Evolutionary conservation across 2,113 vertebrate genomes (phyloP), one percentile per base, ranked within the genome.

Genomic region (Mobula birostris): DNA sequence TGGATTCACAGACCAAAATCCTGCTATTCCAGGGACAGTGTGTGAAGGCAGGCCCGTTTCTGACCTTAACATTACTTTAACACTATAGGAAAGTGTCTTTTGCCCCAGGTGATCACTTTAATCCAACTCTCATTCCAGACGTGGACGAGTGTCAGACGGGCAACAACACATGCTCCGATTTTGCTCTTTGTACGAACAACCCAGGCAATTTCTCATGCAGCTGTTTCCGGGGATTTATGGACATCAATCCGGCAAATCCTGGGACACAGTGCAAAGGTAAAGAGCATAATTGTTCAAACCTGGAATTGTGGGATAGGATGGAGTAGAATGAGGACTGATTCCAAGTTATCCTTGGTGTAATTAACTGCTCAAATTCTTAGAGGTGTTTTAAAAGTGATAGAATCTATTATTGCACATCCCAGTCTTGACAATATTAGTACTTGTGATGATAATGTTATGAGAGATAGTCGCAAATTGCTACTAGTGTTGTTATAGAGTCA

Each of bases 1-100:
- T 40, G 95, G 95, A 78, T 96, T 94, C 94, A 94, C 7, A 8
- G 95, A 96, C 3, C 17, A 12, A 1, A 96, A 95, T 66, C 95
- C 95, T 1, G 19, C 0, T 7, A 93, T 94, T 93, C 95, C 95
- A 72, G 96, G 96, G 4, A 95, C 80, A 95, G 40, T 63, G n/a
- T 96, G 96, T 94, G 91, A 21, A 74, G 91, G 63, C 92, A 94
- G 82, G 27, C 11, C 2, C 29, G 15, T 63, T 3, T 12, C 27
- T 88, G 29, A 15, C 0, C n/a, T 88, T 32, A 66, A 90, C 6
- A 19, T 15, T 3, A 90, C 14, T 90, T 32, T 7, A 63, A 29
- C 24, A 63, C 27, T 27, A 56, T 0, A 24, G 56, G 58, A n/a
- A 61, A n/a, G 56, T 61, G 12, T 29, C 9, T 29, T 61, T 61